These are phyloP conservation scores for Pectinophora gossypiella DNA, from an alignment of 1,140 invertebrate genomes.

Conservation along the genomic window DNA sequence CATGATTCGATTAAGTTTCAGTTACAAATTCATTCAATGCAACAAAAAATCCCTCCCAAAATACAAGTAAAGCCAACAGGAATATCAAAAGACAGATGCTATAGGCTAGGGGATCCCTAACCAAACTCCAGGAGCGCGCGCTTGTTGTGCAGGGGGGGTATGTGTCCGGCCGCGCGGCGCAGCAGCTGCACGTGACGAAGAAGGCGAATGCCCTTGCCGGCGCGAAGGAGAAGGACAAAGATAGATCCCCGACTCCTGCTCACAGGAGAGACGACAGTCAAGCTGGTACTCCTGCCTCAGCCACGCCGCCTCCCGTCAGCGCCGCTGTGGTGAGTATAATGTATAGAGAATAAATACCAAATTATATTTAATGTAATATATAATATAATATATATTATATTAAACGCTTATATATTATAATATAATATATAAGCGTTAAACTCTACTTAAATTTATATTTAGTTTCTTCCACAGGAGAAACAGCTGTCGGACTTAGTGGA, in stretches of 20 bases:
- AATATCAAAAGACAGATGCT: constrained; percentile 42
- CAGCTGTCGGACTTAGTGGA: constrained; percentile 82
- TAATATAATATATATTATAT: too few relatives aligned
- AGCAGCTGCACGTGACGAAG: constrained; percentile 78
- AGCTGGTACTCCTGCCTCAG: constrained; percentile 31
- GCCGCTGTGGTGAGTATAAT: constrained; percentile 36
- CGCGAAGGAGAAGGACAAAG: constrained; percentile 38
- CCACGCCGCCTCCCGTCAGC: constrained; percentile 40
- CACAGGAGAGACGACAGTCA: constrained; percentile 24
- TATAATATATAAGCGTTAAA: too few relatives aligned
- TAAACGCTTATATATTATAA: too few relatives aligned
- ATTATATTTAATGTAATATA: neutral
- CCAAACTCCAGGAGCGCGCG: constrained; percentile 76
- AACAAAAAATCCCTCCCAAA: too few relatives aligned
- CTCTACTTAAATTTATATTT: too few relatives aligned
- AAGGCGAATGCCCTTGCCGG: constrained; percentile 81
- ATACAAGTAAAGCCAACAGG: constrained; percentile 36
- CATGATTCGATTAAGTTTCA: too few relatives aligned
- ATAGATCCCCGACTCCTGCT: constrained; percentile 27
- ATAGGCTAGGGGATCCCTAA: constrained; percentile 46
- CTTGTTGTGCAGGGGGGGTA: constrained; percentile 78
- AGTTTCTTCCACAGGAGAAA: too few relatives aligned
- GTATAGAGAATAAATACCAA: neutral
- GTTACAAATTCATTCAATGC: too few relatives aligned
- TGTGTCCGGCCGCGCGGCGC: constrained; percentile 70